phyloP scores from a whole-genome alignment of 2,888 invertebrate genomes.

The Eristalis arbustorum region DNA sequence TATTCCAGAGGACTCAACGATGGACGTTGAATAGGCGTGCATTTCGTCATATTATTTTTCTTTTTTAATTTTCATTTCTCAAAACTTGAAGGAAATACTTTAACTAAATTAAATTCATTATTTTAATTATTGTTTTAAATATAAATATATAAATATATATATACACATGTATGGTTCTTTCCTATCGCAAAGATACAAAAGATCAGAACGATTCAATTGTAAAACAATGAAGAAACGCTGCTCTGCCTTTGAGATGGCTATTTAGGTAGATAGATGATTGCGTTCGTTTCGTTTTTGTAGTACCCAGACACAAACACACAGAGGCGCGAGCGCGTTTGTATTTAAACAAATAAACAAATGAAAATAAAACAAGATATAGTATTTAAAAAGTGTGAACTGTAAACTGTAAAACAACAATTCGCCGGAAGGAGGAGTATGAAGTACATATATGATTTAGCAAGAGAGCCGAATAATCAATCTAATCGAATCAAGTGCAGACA shows the following conservation, averaged over 20 bases:
- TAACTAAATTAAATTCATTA: slow-evolving; percentile 64
- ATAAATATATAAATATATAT: slow-evolving; percentile 34
- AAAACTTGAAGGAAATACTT: slow-evolving; percentile 35
- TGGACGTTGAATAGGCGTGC: slow-evolving; percentile 77
- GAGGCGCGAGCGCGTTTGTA: neutral
- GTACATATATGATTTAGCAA: neutral
- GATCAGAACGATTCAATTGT: neutral
- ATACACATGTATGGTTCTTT: slow-evolving; percentile 45
- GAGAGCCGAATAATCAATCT: slow-evolving; percentile 12
- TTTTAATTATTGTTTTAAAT: slow-evolving; percentile 58
- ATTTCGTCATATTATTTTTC: slow-evolving; percentile 10
- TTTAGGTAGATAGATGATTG: neutral
- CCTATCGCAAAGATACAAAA: slow-evolving; percentile 33
- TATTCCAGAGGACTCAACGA: slow-evolving; percentile 75
- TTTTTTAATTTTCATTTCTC: slow-evolving; percentile 25
- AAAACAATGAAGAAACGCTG: neutral
- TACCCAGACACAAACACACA: neutral
- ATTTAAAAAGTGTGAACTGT: neutral
- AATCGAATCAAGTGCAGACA: slow-evolving; percentile 23
- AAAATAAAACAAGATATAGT: neutral
- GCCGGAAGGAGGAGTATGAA: slow-evolving; percentile 10
- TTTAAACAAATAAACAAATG: neutral
- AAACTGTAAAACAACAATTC: neutral
- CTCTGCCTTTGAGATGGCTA: neutral
- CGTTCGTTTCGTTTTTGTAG: slow-evolving; percentile 27